Evolutionary conservation across 2,888 invertebrate species (phyloP), one percentile per base, ranked within the genome.

Genomic region (Balanococcus diminutus): DNA sequence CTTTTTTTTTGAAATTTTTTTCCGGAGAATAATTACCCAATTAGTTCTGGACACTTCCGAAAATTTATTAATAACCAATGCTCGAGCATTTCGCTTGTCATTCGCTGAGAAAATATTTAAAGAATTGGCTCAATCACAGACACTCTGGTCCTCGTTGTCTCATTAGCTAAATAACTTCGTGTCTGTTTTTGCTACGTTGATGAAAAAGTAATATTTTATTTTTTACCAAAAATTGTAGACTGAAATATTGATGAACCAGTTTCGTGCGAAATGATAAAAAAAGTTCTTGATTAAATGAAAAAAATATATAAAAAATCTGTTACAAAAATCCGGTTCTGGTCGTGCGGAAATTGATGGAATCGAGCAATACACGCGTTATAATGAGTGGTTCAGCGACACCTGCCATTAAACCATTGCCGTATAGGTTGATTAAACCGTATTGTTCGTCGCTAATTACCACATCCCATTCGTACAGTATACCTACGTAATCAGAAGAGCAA

Each of bases 371-470:
- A n/a, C 67, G 67, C 28, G 28, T 28, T 32, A 75, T 75, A 75
- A 75, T 36, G 75, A 75, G 75, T 75, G 32, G 75, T 67, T 67
- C 67, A 36, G 36, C 75, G 75, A 75, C 75, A 75, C 75, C 19
- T 75, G 75, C n/a, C 36, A 36, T 75, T 36, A 36, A 75, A 36
- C n/a, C 75, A 75, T 75, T 36, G 75, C 36, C 36, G 16, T 19
- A 14, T 36, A 25, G 75, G 75, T 36, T 75, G 75, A 75, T 75
- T 36, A 75, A 75, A 75, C 28, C 28, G 28, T 75, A 36, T 75
- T 36, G 75, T 75, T 75, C 36, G 36, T 36, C 19, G 19, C 36
- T 75, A 75, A 75, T 75, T 75, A 75, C 67, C 67, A 28, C 75
- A 75, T 75, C 75, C 75, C 75, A 75, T 75, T 75, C 75, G 75